Percentiles rank a stretch among this genome's conserved stretches.
Conservation (phyloP, 1,140 invertebrate species). For the Penaeus vannamei region DNA sequence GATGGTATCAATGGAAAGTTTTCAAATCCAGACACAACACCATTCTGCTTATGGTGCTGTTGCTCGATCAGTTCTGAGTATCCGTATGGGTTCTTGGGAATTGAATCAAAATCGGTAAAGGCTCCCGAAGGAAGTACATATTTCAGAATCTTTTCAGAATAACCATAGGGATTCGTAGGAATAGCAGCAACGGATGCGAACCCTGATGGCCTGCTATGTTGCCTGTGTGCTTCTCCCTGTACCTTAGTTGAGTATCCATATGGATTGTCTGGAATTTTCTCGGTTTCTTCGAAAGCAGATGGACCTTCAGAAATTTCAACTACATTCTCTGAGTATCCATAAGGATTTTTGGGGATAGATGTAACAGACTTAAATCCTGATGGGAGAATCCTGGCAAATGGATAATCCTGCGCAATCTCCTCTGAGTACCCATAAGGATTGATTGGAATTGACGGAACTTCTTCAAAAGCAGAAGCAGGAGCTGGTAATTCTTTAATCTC, state of each 20-base stretch:
- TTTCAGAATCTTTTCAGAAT: background rate
- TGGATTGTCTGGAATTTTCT: background rate
- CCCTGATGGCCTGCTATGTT: no score
- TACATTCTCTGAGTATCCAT: background rate
- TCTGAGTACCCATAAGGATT: background rate
- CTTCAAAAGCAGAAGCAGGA: background rate
- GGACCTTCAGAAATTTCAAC: background rate
- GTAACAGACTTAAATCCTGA: background rate
- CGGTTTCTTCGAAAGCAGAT: background rate
- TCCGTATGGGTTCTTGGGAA: background rate
- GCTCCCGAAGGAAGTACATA: no score
- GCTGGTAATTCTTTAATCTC: background rate
- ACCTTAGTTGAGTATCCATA: background rate
- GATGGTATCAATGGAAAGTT: background rate
- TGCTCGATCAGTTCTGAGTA: background rate
- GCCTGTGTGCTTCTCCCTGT: no score
- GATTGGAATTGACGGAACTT: background rate
- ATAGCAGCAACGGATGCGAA: no score
- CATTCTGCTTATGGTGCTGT: background rate
- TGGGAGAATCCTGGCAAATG: no score
- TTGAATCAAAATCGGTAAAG: background rate
- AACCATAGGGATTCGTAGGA: constrained; percentile 22
- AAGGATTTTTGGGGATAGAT: background rate
- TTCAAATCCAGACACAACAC: background rate
- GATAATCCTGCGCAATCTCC: background rate